Evolutionary conservation across 1,140 invertebrate species (phyloP).

Genomic region (Neocloeon triangulifer): DNA sequence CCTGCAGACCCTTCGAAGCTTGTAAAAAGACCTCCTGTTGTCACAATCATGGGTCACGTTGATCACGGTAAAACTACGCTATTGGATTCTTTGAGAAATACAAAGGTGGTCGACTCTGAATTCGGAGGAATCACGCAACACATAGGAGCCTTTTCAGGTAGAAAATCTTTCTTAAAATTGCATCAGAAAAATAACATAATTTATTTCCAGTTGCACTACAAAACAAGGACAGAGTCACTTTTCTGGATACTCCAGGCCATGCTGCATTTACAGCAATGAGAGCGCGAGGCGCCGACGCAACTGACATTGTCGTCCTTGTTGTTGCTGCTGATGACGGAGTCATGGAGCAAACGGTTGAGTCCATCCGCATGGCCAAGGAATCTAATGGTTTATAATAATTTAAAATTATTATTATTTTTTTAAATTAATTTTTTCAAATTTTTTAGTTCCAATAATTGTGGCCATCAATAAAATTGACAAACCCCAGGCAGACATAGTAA

Average conservation of each 20-base stretch:
- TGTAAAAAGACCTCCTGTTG: constrained; percentile 57
- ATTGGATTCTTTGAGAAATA: constrained; percentile 68
- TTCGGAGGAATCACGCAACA: constrained; percentile 99
- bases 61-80: constrained; percentile 99
- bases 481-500: constrained; percentile 60
- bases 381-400: constrained; percentile 29
- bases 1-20: constrained; percentile 35
- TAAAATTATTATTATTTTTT: constrained; percentile 5
- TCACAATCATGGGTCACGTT: constrained; percentile 98
- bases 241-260: constrained; percentile 99
- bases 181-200: too few relatives aligned
- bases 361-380: constrained; percentile 48
- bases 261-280: constrained; percentile 88
- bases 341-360: constrained; percentile 88
- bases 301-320: constrained; percentile 90
- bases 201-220: constrained; percentile 31
- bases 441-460: constrained; percentile 84
- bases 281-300: constrained; percentile 69
- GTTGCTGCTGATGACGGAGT: constrained; percentile 98
- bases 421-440: constrained; percentile 22
- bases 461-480: constrained; percentile 99
- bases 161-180: constrained; percentile 3
- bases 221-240: constrained; percentile 59
- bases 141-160: constrained; percentile 90
- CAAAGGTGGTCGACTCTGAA: constrained; percentile 70